Conservation (phyloP, 2,113 vertebrate species). For the Poeciliopsis retropinna region DNA sequence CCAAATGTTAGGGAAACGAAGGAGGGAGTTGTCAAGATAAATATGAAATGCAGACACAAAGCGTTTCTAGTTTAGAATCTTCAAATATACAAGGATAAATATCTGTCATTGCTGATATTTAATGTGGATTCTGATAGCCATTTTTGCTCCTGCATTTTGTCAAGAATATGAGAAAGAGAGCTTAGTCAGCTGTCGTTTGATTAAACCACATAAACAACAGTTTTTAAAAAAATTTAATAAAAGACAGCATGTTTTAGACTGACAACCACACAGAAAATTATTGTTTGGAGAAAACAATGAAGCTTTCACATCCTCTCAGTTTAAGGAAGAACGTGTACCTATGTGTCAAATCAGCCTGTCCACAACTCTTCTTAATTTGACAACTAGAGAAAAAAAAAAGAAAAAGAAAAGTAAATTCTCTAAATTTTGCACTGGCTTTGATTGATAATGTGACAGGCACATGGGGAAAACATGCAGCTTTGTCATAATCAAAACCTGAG, state of each 20-base stretch:
- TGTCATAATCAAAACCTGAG: constrained; percentile 57
- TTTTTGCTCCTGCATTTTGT: neutral
- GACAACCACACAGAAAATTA: constrained; percentile 13
- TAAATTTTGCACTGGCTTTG: constrained; percentile 16
- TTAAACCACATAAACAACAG: neutral
- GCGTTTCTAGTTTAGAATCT: neutral
- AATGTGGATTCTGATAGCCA: neutral
- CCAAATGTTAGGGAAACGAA: constrained; percentile 7
- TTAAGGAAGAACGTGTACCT: constrained; percentile 11
- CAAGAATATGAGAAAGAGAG: neutral
- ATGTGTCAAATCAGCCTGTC: constrained; percentile 23
- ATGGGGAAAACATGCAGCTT: constrained; percentile 27
- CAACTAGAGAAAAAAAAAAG: neutral
- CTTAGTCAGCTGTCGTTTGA: neutral
- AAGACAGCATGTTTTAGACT: neutral
- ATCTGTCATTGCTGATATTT: constrained; percentile 10
- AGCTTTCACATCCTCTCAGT: constrained; percentile 7
- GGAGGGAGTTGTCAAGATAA: constrained; percentile 11
- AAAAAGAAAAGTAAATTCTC: neutral
- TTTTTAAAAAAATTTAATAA: too few species aligned
- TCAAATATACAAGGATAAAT: neutral
- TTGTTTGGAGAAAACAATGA: constrained; percentile 16
- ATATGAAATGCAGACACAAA: neutral
- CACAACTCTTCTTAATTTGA: neutral
- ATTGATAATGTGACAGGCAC: constrained; percentile 40